Conservation (phyloP, 2,797 vertebrate species). For the Clarias pachynema region DNA sequence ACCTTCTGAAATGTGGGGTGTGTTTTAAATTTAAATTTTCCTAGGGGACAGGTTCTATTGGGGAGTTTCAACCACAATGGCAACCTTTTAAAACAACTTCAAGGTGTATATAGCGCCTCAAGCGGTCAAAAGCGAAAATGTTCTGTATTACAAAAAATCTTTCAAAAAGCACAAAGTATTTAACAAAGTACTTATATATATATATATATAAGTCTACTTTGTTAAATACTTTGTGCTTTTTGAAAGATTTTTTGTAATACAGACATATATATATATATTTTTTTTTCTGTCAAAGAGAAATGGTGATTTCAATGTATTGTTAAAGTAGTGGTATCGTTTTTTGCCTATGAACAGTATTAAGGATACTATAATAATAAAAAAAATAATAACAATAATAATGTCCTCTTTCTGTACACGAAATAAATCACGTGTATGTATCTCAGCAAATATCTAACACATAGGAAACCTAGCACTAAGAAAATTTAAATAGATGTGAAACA, state of each 20-base stretch:
- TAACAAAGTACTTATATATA: too few relatives aligned
- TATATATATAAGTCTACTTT: too few relatives aligned
- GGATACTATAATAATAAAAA: neutral
- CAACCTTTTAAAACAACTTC: neutral
- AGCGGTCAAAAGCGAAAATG: neutral
- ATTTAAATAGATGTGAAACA: too few relatives aligned
- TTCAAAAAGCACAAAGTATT: neutral
- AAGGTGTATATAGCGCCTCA: neutral
- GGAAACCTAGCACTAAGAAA: neutral
- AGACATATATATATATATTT: too few relatives aligned
- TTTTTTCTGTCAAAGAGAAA: neutral
- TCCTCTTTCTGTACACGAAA: neutral
- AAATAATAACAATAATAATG: neutral
- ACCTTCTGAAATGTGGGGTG: neutral
- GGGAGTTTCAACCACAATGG: neutral
- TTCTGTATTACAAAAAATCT: neutral
- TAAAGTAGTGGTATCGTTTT: neutral
- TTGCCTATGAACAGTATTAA: neutral
- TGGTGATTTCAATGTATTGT: neutral
- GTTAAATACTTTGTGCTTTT: too few relatives aligned
- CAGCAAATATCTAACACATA: neutral
- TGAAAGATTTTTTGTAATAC: too few relatives aligned
- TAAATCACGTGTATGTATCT: neutral
- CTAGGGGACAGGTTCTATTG: accelerated
- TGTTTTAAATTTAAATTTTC: neutral